Conservation (phyloP, 2,113 vertebrate species). For the Lagopus leucura region DNA sequence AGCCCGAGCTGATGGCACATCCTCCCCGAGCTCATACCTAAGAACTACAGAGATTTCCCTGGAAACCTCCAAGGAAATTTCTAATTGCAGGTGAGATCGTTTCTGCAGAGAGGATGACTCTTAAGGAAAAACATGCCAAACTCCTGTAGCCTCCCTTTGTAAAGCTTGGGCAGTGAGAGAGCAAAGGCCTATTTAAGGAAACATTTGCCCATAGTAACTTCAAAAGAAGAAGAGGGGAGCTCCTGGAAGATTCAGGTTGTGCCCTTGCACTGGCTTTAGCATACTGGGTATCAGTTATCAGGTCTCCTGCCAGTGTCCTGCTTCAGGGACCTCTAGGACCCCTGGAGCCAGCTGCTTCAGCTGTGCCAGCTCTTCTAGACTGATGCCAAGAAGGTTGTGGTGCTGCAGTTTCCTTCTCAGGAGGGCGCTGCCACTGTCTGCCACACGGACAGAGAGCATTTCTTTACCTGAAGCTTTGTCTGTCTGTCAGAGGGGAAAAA, state of each 20-base stretch:
- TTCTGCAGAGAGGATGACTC: background rate
- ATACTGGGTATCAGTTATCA: too few species aligned
- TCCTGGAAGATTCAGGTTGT: background rate
- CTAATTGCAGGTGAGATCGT: rapidly evolving
- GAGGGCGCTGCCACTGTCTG: background rate
- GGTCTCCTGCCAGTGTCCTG: background rate
- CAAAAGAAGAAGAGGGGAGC: background rate
- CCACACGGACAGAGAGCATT: background rate
- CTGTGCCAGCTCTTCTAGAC: background rate
- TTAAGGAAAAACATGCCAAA: background rate
- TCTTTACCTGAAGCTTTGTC: background rate
- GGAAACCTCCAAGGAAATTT: background rate
- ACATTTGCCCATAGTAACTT: background rate
- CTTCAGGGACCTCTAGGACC: background rate
- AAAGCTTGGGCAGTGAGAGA: background rate
- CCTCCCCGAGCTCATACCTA: background rate
- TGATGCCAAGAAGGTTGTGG: background rate
- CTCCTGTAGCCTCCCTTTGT: background rate
- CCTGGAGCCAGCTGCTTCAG: background rate
- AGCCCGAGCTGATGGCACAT: background rate
- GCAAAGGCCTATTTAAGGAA: rapidly evolving
- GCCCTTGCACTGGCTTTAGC: background rate
- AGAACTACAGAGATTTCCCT: background rate
- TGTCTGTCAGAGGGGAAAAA: background rate
- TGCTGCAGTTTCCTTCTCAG: background rate